These are phyloP conservation scores for Planiliza haematocheilus DNA, from an alignment of 2,113 vertebrate species.

Conservation along the genomic window DNA sequence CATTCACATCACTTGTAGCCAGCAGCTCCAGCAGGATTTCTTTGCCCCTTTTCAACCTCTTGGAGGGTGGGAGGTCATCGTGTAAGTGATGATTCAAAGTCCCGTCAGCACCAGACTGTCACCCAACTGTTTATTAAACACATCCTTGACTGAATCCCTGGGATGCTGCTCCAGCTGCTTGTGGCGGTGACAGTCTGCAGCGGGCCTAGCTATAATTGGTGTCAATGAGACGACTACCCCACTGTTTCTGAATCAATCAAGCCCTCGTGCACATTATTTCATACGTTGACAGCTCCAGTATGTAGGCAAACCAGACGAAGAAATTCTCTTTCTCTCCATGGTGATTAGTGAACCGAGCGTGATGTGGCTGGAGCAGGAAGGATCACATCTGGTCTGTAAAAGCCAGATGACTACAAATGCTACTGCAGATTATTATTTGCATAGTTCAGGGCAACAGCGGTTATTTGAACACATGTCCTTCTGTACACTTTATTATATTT, in stretches of 20 bases:
- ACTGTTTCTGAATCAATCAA: conserved; percentile 43
- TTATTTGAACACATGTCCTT: conserved; percentile 18
- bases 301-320: conserved; percentile 3
- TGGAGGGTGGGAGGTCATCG: conserved; percentile 56
- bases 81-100: conserved; percentile 64
- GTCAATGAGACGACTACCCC: conserved; percentile 46
- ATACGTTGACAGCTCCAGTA: background rate
- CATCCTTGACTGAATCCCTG: conserved; percentile 36
- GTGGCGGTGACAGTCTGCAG: conserved; percentile 38
- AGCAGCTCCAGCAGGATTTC: conserved; percentile 18
- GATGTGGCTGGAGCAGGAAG: conserved; percentile 40
- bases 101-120: conserved; percentile 50
- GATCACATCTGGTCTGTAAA: conserved; percentile 58
- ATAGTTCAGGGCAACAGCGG: conserved; percentile 24
- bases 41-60: conserved; percentile 7
- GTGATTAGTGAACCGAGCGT: conserved; percentile 5
- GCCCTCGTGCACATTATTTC: conserved; percentile 13
- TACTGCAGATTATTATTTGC: conserved; percentile 37
- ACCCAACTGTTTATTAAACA: conserved; percentile 60
- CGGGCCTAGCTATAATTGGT: conserved; percentile 65
- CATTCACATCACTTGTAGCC: conserved; percentile 20
- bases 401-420: conserved; percentile 34
- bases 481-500: background rate
- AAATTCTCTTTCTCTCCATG: background rate
- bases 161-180: conserved; percentile 29